Percentiles rank a stretch among this genome's conserved stretches.
Evolutionary conservation across 2,113 vertebrate genomes (phyloP).

Genomic region (Echinops telfairi): DNA sequence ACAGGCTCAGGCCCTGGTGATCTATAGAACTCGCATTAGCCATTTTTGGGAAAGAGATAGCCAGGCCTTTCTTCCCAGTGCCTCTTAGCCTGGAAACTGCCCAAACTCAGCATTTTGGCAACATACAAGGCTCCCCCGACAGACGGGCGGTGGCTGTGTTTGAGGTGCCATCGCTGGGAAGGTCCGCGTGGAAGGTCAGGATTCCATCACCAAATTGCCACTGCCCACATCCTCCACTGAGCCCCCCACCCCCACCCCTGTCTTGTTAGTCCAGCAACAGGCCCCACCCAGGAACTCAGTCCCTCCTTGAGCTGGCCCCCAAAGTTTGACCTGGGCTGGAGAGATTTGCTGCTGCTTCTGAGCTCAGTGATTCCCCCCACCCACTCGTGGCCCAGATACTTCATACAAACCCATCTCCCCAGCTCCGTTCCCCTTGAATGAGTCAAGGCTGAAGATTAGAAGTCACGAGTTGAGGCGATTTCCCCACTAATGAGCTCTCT

Average conservation of each 20-base stretch:
- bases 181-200: neutral
- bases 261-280: neutral
- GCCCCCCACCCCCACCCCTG: too few relatives aligned
- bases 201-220: neutral
- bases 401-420: neutral
- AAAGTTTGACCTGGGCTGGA: neutral
- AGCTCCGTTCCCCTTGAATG: conserved; percentile 30
- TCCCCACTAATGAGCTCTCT: conserved; percentile 90
- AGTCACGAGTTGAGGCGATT: conserved; percentile 82
- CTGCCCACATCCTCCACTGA: neutral
- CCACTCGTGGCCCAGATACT: neutral
- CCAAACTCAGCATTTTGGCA: neutral
- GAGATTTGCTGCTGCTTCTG: neutral
- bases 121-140: neutral
- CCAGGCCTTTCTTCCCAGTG: neutral
- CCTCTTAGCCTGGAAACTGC: neutral
- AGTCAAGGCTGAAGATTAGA: conserved; percentile 68
- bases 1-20: neutral
- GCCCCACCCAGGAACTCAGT: neutral
- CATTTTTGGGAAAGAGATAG: neutral
- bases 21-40: neutral
- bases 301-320: neutral
- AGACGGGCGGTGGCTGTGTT: neutral
- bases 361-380: neutral
- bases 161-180: neutral